Evolutionary conservation across 2,888 invertebrate species (phyloP).

Genomic region (Drosophila percnosoma): DNA sequence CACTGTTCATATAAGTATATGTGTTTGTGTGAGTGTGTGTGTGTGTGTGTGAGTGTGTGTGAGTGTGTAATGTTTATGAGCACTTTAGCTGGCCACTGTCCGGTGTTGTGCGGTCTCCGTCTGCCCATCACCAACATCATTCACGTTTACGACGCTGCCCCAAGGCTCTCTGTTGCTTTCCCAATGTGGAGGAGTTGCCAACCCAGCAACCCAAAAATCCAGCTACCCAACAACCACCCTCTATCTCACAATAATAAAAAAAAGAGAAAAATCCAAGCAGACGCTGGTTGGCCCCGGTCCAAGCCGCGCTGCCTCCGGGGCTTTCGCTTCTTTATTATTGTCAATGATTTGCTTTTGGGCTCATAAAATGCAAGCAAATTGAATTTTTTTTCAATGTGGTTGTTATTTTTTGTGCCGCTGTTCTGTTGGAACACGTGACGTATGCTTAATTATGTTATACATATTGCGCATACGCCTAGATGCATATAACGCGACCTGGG

Average conservation of each 20-base stretch:
- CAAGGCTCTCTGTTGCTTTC: slow-evolving; percentile 62
- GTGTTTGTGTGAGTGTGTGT: background rate
- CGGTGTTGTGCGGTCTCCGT: slow-evolving; percentile 60
- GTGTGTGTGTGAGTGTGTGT: slow-evolving; percentile 1
- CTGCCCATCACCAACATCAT: slow-evolving; percentile 73
- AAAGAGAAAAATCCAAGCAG: slow-evolving; percentile 7
- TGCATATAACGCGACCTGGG: slow-evolving; percentile 14
- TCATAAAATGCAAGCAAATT: slow-evolving; percentile 78
- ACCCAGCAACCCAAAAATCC: background rate
- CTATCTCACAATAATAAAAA: background rate
- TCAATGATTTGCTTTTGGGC: slow-evolving; percentile 76
- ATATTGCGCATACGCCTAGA: slow-evolving; percentile 50
- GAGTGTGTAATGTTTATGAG: slow-evolving; percentile 70
- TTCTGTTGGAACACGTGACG: slow-evolving; percentile 45
- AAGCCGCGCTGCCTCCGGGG: slow-evolving; percentile 23
- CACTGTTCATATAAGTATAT: slow-evolving; percentile 18
- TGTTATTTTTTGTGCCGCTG: slow-evolving; percentile 15
- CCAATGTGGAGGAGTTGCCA: slow-evolving; percentile 11
- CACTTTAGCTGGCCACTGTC: slow-evolving; percentile 71
- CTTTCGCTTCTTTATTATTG: slow-evolving; percentile 68
- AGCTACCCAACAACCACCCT: background rate
- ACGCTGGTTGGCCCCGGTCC: slow-evolving; percentile 45
- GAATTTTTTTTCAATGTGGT: slow-evolving; percentile 46
- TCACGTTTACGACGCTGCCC: slow-evolving; percentile 69
- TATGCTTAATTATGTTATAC: slow-evolving; percentile 53